Conservation (phyloP, 2,888 invertebrate genomes). For the Lasioglossum calceatum region DNA sequence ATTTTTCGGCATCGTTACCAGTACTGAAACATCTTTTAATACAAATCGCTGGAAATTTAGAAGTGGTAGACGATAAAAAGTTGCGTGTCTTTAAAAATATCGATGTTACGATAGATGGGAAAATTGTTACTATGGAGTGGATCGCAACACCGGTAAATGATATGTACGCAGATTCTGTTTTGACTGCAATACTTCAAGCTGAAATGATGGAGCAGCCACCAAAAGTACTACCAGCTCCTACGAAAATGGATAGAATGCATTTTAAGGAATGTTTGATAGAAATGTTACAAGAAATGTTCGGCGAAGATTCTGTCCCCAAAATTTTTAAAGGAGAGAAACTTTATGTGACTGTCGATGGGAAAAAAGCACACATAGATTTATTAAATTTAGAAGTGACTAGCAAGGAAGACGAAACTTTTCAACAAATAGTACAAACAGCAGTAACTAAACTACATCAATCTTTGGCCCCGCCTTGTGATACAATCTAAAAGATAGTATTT, state of each 20-base stretch:
- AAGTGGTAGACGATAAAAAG: constrained; percentile 90
- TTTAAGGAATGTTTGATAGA: constrained; percentile 96
- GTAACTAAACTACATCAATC: constrained; percentile 94
- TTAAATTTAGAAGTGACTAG: constrained; percentile 92
- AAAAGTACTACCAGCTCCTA: constrained; percentile 87
- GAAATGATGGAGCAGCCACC: constrained; percentile 89
- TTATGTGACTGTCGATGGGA: constrained; percentile 93
- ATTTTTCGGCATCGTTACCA: constrained; percentile 91
- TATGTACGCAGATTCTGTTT: constrained; percentile 98
- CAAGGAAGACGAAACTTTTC: constrained; percentile 91
- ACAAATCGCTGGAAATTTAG: constrained; percentile 91
- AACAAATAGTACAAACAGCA: constrained; percentile 94
- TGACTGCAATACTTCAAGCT: constrained; percentile 94
- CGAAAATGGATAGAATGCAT: constrained; percentile 95
- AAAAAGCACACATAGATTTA: constrained; percentile 94
- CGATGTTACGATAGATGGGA: constrained; percentile 92
- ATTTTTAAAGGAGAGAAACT: constrained; percentile 96
- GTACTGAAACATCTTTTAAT: constrained; percentile 91
- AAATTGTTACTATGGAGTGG: constrained; percentile 97
- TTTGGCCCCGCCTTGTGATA: constrained; percentile 87
- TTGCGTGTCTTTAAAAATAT: constrained; percentile 93
- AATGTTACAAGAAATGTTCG: constrained; percentile 97
- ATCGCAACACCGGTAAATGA: constrained; percentile 97
- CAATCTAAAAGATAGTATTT: constrained; percentile 64
- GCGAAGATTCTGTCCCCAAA: constrained; percentile 96